Conservation (phyloP, 2,113 vertebrate species). For the Pangasianodon gigas region DNA sequence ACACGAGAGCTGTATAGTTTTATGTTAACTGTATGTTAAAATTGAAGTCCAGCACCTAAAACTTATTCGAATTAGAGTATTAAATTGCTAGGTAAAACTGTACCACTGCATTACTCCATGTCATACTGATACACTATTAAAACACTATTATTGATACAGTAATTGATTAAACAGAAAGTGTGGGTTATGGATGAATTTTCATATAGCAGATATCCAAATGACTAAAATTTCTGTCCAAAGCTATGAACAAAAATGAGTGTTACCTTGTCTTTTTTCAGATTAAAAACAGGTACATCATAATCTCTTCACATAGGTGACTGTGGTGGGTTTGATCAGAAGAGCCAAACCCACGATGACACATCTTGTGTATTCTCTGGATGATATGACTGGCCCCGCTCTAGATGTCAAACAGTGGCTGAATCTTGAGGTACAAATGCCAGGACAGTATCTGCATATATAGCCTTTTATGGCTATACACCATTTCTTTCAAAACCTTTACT, state of each 20-base stretch:
- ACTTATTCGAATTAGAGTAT: too few relatives aligned
- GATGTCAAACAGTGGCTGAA: constrained; percentile 85
- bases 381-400: constrained; percentile 85
- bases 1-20: too few relatives aligned
- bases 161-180: not conserved
- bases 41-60: too few relatives aligned
- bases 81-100: too few relatives aligned
- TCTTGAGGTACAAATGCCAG: constrained; percentile 71
- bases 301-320: constrained; percentile 72
- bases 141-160: not conserved
- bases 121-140: too few relatives aligned
- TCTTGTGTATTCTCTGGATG: constrained; percentile 84
- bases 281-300: not conserved
- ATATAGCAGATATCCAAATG: not conserved
- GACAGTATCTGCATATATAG: not conserved
- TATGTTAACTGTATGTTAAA: too few relatives aligned
- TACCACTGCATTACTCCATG: too few relatives aligned
- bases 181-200: not conserved
- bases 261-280: not conserved
- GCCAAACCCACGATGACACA: constrained; percentile 76
- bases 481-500: not conserved
- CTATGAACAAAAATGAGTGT: not conserved
- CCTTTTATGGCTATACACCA: not conserved
- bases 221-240: not conserved
- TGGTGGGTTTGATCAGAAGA: constrained; percentile 81